Conservation (phyloP, 2,113 vertebrate species). For the Cyprinodon brontotheroides region DNA sequence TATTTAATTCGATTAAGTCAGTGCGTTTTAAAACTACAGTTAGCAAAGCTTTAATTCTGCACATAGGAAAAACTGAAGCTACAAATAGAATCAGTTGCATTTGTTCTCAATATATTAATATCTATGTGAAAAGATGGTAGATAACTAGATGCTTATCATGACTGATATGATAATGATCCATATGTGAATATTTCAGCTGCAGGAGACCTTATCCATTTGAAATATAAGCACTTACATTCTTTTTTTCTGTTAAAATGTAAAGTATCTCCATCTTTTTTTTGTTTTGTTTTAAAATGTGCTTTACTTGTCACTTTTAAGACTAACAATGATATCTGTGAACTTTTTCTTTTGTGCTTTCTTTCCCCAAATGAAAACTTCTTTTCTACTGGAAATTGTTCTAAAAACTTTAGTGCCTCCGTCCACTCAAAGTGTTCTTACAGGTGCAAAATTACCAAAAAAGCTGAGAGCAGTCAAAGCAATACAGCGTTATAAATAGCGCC, state of each 20-base stretch:
- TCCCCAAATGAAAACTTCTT: not conserved
- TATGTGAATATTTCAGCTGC: too few species aligned
- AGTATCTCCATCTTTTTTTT: not conserved
- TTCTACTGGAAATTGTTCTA: not conserved
- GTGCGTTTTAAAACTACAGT: too few species aligned
- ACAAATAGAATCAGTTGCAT: too few species aligned
- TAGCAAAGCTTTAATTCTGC: too few species aligned
- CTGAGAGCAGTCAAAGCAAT: slow-evolving; percentile 64
- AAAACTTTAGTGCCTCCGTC: not conserved
- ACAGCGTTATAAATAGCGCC: slow-evolving; percentile 74
- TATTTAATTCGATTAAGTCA: too few species aligned
- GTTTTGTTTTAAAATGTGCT: not conserved
- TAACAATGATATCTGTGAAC: not conserved
- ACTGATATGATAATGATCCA: too few species aligned
- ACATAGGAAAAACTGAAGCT: too few species aligned
- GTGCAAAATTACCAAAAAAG: slow-evolving; percentile 79
- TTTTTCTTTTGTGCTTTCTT: not conserved
- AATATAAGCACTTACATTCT: too few species aligned
- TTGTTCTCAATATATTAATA: too few species aligned
- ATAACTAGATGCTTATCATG: too few species aligned
- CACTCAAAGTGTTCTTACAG: slow-evolving; percentile 60
- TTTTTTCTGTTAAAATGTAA: not conserved
- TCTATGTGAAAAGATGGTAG: too few species aligned
- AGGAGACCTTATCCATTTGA: too few species aligned
- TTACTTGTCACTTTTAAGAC: not conserved